Conservation (phyloP, 2,113 vertebrate species). For the Hydrolagus affinis region DNA sequence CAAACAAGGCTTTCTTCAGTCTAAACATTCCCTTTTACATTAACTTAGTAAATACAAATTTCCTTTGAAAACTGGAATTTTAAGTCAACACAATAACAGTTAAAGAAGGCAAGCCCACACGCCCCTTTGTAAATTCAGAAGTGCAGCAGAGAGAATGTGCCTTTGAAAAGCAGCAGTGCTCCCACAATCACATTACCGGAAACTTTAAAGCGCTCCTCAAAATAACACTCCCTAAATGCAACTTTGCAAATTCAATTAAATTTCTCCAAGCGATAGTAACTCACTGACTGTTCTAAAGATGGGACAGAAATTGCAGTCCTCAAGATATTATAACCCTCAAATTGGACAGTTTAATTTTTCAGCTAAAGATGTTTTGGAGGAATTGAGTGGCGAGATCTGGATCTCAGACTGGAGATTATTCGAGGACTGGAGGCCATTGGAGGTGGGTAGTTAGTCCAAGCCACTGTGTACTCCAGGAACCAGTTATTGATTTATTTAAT, state of each 20-base stretch:
- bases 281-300: no score
- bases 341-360: neutral
- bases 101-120: neutral
- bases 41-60: neutral
- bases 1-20: neutral
- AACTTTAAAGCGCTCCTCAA: neutral
- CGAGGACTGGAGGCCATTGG: no score
- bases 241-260: neutral
- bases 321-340: neutral
- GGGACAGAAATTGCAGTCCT: neutral
- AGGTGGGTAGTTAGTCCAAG: neutral
- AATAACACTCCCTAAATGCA: neutral
- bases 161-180: neutral
- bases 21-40: neutral
- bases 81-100: neutral
- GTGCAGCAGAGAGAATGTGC: neutral
- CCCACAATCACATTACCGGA: neutral
- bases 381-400: neutral
- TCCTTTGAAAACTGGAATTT: neutral
- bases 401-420: neutral
- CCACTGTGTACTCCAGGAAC: neutral
- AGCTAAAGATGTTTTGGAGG: neutral
- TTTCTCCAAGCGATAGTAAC: neutral
- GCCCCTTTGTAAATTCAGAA: neutral
- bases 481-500: neutral